Evolutionary conservation across 2,888 invertebrate species (phyloP).

Genomic region (Orthonychiurus folsomi): DNA sequence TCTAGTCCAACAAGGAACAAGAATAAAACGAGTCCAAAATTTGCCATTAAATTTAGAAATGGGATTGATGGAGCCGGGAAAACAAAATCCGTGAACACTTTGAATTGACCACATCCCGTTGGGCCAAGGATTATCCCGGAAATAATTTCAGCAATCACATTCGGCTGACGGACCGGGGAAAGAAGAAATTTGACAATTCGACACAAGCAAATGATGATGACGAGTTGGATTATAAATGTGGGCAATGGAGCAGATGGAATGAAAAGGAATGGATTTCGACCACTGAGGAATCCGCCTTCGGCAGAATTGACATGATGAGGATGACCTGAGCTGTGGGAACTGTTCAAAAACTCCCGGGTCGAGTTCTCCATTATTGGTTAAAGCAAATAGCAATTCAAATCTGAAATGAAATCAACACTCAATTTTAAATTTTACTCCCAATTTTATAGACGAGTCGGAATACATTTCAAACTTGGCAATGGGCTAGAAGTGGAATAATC

Average conservation of each 20-base stretch:
- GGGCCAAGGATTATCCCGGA: conserved; percentile 31
- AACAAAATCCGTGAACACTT: conserved; percentile 17
- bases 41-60: conserved; percentile 28
- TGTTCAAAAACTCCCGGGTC: too few relatives aligned
- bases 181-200: conserved; percentile 24
- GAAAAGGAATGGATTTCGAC: conserved; percentile 26
- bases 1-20: conserved; percentile 31
- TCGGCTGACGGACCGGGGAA: conserved; percentile 27
- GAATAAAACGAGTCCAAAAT: conserved; percentile 31
- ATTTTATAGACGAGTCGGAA: too few relatives aligned
- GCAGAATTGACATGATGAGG: conserved; percentile 2
- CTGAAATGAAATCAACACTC: too few relatives aligned
- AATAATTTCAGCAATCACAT: conserved; percentile 31
- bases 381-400: too few relatives aligned
- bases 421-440: too few relatives aligned
- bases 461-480: too few relatives aligned
- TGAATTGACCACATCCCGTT: conserved; percentile 24
- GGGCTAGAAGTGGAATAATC: too few relatives aligned
- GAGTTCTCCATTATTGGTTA: too few relatives aligned
- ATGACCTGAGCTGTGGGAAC: too few relatives aligned
- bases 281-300: conserved; percentile 28
- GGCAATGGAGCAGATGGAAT: conserved; percentile 17
- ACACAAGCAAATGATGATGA: conserved; percentile 27
- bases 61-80: conserved; percentile 25
- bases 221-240: conserved; percentile 27